Percentiles rank a stretch among this genome's conserved stretches.
These are phyloP conservation scores for Dicranocentrus wangi DNA, from an alignment of 2,888 invertebrate species.

Conservation along the genomic window DNA sequence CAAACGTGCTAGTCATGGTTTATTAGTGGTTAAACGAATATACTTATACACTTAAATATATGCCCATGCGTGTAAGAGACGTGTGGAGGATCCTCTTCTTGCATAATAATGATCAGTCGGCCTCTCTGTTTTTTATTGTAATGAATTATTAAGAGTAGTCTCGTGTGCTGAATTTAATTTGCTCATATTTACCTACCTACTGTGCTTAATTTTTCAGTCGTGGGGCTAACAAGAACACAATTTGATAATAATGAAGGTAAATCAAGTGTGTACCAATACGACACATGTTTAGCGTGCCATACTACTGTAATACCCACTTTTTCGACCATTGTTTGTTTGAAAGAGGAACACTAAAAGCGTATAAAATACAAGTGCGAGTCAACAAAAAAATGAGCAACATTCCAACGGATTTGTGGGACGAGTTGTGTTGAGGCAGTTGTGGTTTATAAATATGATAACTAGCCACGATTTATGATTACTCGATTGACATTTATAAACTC, in stretches of 20 bases:
- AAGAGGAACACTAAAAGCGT: not conserved
- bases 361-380: not conserved
- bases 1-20: not conserved
- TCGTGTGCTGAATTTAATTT: conserved; percentile 32
- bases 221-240: not conserved
- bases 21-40: not conserved
- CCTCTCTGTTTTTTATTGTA: not conserved
- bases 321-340: not conserved
- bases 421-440: no score
- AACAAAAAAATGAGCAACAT: not conserved
- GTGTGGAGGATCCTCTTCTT: not conserved
- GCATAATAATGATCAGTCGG: conserved; percentile 36
- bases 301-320: no score
- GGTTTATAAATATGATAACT: no score
- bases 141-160: conserved; percentile 23
- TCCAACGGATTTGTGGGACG: no score
- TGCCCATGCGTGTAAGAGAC: not conserved
- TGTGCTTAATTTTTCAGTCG: not conserved
- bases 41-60: not conserved
- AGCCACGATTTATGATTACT: not conserved
- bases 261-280: not conserved
- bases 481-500: not conserved
- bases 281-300: no score
- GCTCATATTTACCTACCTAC: conserved; percentile 3
- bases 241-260: not conserved